Conservation (phyloP, 2,113 vertebrate species). For the Grallaria varia region DNA sequence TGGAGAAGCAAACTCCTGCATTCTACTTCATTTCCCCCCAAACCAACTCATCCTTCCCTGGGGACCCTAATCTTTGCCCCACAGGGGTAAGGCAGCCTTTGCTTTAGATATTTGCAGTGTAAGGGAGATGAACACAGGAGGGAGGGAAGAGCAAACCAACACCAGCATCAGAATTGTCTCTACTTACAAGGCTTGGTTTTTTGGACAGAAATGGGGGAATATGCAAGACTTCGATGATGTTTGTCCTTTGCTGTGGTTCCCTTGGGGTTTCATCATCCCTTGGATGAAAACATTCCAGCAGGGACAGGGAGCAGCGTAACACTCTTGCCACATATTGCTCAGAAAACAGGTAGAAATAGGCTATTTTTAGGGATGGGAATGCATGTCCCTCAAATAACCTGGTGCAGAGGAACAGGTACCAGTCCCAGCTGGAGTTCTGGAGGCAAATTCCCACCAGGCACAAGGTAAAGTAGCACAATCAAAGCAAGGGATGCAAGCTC, state of each 20-base stretch:
- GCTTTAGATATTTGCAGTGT: not conserved
- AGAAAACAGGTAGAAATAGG: not conserved
- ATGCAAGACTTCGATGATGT: not conserved
- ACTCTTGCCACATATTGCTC: rapidly evolving
- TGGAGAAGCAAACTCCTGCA: not conserved
- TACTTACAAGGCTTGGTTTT: not conserved
- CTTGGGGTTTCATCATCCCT: not conserved
- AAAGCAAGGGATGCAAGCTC: not conserved
- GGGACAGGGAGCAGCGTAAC: not conserved
- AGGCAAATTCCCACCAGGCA: not conserved
- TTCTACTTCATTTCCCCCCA: not conserved
- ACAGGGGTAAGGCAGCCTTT: rapidly evolving
- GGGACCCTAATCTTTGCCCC: not conserved
- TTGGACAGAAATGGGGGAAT: not conserved
- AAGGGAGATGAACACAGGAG: not conserved
- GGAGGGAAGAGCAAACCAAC: not conserved
- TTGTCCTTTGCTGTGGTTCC: not conserved
- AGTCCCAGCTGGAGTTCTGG: not conserved
- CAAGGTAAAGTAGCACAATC: not conserved
- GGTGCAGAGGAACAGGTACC: not conserved
- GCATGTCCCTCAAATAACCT: rapidly evolving
- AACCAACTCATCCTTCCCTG: not conserved
- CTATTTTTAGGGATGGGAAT: not conserved
- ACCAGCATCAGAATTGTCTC: not conserved
- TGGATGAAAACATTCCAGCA: not conserved